These are phyloP conservation scores for Callipepla californica DNA, from an alignment of 2,113 vertebrate species.

Conservation along the genomic window DNA sequence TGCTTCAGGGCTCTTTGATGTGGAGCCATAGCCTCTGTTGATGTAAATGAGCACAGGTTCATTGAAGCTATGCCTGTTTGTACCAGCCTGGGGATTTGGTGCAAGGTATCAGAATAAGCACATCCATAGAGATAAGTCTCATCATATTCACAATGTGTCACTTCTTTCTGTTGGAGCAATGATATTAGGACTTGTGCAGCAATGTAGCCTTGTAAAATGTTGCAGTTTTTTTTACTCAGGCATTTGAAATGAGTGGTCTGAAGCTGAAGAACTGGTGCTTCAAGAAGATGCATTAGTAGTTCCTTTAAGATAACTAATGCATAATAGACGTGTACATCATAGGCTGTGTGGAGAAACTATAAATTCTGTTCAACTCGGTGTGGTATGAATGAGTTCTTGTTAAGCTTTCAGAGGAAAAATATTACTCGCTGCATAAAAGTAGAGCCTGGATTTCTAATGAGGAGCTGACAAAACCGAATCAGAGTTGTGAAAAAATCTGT, in stretches of 20 bases:
- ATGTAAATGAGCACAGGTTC: neutral
- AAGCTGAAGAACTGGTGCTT: neutral
- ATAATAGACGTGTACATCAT: neutral
- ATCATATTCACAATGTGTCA: neutral
- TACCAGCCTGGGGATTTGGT: slow-evolving; percentile 14
- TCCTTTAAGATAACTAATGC: neutral
- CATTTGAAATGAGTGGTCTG: neutral
- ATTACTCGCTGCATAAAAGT: neutral
- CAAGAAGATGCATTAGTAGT: neutral
- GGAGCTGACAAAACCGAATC: neutral
- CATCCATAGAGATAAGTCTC: slow-evolving; percentile 10
- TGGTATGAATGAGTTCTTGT: neutral
- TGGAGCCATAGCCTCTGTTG: neutral
- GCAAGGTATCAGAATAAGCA: neutral
- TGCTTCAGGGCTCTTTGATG: slow-evolving; percentile 38
- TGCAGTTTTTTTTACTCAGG: neutral
- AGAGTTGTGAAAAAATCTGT: neutral
- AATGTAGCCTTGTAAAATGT: neutral
- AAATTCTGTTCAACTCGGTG: neutral
- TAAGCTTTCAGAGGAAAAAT: neutral
- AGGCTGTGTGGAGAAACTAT: neutral
- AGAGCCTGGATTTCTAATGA: neutral
- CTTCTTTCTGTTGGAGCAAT: neutral
- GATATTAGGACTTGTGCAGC: neutral
- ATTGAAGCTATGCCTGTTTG: neutral